Evolutionary conservation across 2,888 invertebrate species (phyloP), one percentile per base, ranked within the genome.

Genomic region (Cantharis lateralis): DNA sequence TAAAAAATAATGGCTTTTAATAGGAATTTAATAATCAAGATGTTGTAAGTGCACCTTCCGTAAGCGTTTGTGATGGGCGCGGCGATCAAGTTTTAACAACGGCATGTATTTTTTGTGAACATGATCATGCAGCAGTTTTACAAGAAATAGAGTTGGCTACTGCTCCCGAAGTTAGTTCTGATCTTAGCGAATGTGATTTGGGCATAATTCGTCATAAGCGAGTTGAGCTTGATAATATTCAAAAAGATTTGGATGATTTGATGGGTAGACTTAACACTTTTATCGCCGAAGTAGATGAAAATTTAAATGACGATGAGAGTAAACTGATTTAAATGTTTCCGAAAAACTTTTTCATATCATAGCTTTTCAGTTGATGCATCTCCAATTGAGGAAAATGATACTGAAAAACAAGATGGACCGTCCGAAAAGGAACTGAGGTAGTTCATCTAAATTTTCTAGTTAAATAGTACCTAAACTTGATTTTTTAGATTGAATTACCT

Each of bases 331-430:
- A 66, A 62, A 9, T 0, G 13, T 15, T 48, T 32, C 5, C 15
- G 26, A 15, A 15, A 20, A 24, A 4, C 2, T 13, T 26, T 10
- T 10, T 0, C 4, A 10, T 28, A 24, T 24, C 26, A 7, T 3
- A 1, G 24, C 13, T 10, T 28, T 26, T 13, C 4, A 26, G 26
- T 10, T 26, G 15, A 68, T 3, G 15, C 24, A 16, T 28, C 10
- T 62, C 15, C 16, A 11, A 15, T 26, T 3, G 71, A 77, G 20
- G 71, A 71, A 9, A 68, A 71, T 5, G 71, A 75, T n/a, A 68
- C 76, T 3, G 81, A 81, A 72, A 81, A 81, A 71, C 81, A 81
- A 61, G 81, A 81, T 69, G 81, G 81, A 1, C 81, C 80, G 0
- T 77, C 79, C 15, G 81, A 81, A 48, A 81, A 81, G 32, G 80